Evolutionary conservation across 2,797 vertebrate species (phyloP).

Genomic region (Enteromius argenteus): DNA sequence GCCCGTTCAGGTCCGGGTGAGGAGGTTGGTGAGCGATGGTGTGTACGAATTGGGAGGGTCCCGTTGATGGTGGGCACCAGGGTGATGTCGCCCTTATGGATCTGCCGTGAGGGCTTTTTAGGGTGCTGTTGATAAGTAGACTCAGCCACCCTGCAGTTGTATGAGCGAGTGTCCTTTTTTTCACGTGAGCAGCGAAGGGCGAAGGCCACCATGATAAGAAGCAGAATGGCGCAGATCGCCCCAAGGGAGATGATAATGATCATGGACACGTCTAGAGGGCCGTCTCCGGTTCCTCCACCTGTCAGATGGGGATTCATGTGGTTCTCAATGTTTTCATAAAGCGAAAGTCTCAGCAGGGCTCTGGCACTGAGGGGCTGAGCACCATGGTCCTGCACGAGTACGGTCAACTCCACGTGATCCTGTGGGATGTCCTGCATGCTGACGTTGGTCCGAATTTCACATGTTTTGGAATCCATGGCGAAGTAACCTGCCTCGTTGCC

Average conservation of each 20-base stretch:
- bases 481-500: constrained; percentile 91
- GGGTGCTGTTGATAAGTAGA: constrained; percentile 95
- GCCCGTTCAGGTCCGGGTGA: constrained; percentile 92
- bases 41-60: constrained; percentile 92
- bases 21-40: constrained; percentile 89
- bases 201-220: constrained; percentile 94
- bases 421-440: constrained; percentile 84
- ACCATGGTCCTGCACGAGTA: constrained; percentile 91
- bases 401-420: constrained; percentile 83
- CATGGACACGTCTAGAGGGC: constrained; percentile 83
- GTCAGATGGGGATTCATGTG: constrained; percentile 80
- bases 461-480: constrained; percentile 88
- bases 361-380: constrained; percentile 87
- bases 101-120: constrained; percentile 92
- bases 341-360: constrained; percentile 85
- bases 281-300: constrained; percentile 73
- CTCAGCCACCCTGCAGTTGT: constrained; percentile 95
- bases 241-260: constrained; percentile 93
- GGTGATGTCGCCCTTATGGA: constrained; percentile 97
- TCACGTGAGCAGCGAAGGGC: constrained; percentile 89
- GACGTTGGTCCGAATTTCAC: constrained; percentile 90
- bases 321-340: constrained; percentile 84
- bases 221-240: constrained; percentile 85
- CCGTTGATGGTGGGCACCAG: constrained; percentile 94
- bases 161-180: constrained; percentile 93